These are phyloP conservation scores for cattle (Bos taurus) DNA, from an alignment of 2,113 vertebrate genomes.

Conservation along the genomic window DNA sequence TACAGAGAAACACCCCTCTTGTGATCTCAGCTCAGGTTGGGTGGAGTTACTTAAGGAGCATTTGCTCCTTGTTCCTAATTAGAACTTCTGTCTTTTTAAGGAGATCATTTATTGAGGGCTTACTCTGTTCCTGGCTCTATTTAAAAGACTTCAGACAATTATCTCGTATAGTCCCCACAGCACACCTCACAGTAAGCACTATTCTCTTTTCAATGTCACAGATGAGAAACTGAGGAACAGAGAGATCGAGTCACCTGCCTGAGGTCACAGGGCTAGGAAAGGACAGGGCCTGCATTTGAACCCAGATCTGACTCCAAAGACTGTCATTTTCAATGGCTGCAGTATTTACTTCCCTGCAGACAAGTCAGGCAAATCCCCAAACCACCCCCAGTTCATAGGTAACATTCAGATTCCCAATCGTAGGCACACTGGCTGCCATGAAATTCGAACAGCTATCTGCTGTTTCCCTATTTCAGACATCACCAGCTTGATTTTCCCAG, in stretches of 20 bases:
- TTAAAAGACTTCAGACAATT: not conserved
- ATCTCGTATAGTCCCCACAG: too few relatives aligned
- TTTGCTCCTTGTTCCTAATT: not conserved
- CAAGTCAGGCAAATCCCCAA: not conserved
- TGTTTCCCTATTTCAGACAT: not conserved
- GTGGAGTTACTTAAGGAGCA: too few relatives aligned
- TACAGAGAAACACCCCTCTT: not conserved
- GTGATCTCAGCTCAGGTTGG: rapidly evolving
- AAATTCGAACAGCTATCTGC: not conserved
- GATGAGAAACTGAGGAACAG: not conserved
- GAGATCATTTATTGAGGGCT: not conserved
- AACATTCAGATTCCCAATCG: not conserved
- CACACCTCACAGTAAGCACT: not conserved
- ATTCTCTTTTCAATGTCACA: not conserved
- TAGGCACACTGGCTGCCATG: rapidly evolving
- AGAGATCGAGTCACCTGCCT: not conserved
- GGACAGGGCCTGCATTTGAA: not conserved
- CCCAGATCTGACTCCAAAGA: not conserved
- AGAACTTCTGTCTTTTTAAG: not conserved
- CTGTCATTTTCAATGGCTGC: not conserved
- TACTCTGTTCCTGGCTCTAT: not conserved
- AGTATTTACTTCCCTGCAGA: not conserved
- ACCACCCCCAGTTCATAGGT: not conserved
- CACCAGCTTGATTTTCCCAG: not conserved
- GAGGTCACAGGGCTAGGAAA: not conserved